These are phyloP conservation scores for Drosophila sp. DNA, from an alignment of 1,140 invertebrate species.

Conservation along the genomic window DNA sequence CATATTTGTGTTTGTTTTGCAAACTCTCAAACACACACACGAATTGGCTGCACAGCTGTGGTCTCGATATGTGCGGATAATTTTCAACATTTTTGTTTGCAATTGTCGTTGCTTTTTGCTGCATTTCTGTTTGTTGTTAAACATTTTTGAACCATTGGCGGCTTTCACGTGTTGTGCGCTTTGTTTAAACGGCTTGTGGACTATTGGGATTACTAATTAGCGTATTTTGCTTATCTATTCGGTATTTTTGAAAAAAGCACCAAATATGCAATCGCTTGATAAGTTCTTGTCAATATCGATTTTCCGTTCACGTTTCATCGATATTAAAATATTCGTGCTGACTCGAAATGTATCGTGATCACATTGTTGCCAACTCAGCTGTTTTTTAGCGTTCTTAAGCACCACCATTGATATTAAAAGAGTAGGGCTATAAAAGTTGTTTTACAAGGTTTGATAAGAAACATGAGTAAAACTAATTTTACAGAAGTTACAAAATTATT, in stretches of 20 bases:
- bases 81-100: conserved; percentile 64
- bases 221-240: conserved; percentile 5
- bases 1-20: conserved; percentile 73
- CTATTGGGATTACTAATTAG: conserved; percentile 45
- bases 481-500: too few species aligned
- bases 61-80: conserved; percentile 60
- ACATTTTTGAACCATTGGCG: conserved; percentile 43
- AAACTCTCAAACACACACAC: conserved; percentile 34
- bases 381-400: too few species aligned
- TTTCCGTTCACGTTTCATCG: too few species aligned
- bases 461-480: too few species aligned
- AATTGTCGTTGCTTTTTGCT: conserved; percentile 28
- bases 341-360: too few species aligned
- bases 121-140: conserved; percentile 54
- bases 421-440: too few species aligned
- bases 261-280: too few species aligned
- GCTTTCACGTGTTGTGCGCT: conserved; percentile 37
- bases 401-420: too few species aligned
- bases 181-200: conserved; percentile 42
- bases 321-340: too few species aligned
- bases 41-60: neutral
- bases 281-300: too few species aligned
- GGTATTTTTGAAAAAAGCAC: neutral
- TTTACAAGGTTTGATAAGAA: too few species aligned
- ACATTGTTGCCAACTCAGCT: too few species aligned